A percentile compares a stretch with the other conserved stretches of the same genome.
Evolutionary conservation across 1,140 invertebrate genomes (phyloP).

Genomic region (Idris sp.): DNA sequence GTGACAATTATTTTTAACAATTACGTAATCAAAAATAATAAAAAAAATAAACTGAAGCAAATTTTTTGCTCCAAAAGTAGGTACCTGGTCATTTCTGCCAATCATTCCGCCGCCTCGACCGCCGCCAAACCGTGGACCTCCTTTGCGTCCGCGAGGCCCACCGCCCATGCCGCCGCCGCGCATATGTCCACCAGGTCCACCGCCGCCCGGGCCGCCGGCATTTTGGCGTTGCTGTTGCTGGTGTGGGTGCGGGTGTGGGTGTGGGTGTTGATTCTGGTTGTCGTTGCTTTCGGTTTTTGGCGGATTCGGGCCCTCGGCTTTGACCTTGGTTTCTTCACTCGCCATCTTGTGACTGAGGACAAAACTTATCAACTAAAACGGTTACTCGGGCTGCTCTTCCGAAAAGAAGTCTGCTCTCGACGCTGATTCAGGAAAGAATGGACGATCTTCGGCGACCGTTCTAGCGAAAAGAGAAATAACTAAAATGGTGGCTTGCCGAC

Average conservation of each 20-base stretch:
- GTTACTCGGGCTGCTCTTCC: no score
- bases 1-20: no score
- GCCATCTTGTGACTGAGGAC: conserved; percentile 66
- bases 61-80: no score
- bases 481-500: conserved; percentile 7
- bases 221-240: conserved; percentile 54
- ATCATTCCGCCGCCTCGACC: conserved; percentile 63
- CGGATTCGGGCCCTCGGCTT: conserved; percentile 62
- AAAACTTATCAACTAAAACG: no score
- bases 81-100: conserved; percentile 61
- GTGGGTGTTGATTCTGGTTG: conserved; percentile 51
- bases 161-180: conserved; percentile 43
- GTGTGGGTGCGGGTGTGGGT: conserved; percentile 9
- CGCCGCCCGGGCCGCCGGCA: conserved; percentile 32
- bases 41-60: no score
- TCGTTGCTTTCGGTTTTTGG: conserved; percentile 64
- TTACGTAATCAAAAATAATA: no score
- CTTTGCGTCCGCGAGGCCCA: conserved; percentile 64
- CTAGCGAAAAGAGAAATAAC: conserved; percentile 60
- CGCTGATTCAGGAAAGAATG: no score
- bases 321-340: conserved; percentile 66
- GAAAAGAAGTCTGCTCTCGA: no score
- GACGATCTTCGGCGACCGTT: conserved; percentile 45
- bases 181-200: conserved; percentile 26
- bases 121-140: conserved; percentile 68